A percentile compares a stretch with the other conserved stretches of the same genome.
Evolutionary conservation across 2,113 vertebrate genomes (phyloP).

Genomic region (Taxidea taxus): DNA sequence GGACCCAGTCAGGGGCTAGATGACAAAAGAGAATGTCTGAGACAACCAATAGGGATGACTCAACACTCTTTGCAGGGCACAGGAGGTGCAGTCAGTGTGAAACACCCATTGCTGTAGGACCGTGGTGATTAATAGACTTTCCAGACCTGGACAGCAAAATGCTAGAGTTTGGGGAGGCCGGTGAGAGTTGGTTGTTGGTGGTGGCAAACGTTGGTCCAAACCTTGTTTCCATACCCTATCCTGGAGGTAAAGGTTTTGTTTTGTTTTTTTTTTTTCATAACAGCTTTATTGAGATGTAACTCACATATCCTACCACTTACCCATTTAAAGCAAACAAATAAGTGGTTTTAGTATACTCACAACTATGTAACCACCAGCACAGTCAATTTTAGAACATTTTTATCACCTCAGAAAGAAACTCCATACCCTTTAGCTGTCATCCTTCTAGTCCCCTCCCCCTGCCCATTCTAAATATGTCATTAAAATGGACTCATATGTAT

Average conservation of each 20-base stretch:
- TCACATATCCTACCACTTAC: not conserved
- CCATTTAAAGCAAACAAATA: not conserved
- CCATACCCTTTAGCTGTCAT: not conserved
- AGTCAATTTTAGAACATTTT: not conserved
- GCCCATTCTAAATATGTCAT: not conserved
- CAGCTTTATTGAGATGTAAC: not conserved
- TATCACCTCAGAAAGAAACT: not conserved
- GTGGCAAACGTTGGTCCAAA: not conserved
- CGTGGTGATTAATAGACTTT: not conserved
- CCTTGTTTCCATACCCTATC: not conserved
- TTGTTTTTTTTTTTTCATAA: not conserved
- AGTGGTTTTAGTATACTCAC: not conserved
- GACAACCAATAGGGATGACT: not conserved
- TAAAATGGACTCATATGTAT: not conserved
- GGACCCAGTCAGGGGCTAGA: not conserved
- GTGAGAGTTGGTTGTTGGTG: not conserved
- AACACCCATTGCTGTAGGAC: not conserved
- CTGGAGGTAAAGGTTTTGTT: not conserved
- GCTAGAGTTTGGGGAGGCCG: not conserved
- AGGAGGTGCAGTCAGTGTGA: conserved; percentile 17
- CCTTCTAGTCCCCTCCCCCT: not conserved
- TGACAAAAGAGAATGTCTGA: not conserved
- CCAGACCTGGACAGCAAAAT: not conserved
- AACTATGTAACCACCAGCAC: not conserved
- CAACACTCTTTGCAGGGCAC: not conserved